phyloP scores from a whole-genome alignment of 2,888 invertebrate species.

The Drosophila bunnanda region DNA sequence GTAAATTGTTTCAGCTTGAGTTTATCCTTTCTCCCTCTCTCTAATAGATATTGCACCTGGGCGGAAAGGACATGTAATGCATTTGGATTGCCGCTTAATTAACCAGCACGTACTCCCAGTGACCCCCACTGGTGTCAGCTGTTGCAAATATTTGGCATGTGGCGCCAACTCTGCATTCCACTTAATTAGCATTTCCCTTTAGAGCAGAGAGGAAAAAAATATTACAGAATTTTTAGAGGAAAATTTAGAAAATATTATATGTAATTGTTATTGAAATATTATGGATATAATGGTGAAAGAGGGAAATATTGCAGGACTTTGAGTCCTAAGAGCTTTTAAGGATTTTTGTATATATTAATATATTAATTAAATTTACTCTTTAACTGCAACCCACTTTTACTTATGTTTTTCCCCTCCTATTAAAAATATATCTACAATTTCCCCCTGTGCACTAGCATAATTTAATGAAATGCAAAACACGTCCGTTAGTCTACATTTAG shows the following conservation, averaged over 20 bases:
- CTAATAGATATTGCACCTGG: constrained; percentile 32
- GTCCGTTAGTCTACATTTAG: constrained; percentile 25
- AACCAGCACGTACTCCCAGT: constrained; percentile 55
- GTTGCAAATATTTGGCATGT: constrained; percentile 65
- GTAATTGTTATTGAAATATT: not conserved
- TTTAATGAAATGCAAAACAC: constrained; percentile 70
- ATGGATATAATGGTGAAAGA: not conserved
- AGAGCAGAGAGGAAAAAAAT: not conserved
- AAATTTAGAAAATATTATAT: not conserved
- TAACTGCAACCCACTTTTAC: too few relatives aligned
- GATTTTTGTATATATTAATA: too few relatives aligned
- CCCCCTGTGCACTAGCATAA: constrained; percentile 15
- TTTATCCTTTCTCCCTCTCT: not conserved
- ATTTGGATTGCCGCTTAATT: constrained; percentile 65
- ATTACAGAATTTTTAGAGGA: not conserved
- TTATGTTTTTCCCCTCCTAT: not conserved
- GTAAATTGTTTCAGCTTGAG: constrained; percentile 31
- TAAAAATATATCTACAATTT: not conserved
- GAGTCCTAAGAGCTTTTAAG: too few relatives aligned
- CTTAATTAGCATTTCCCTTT: constrained; percentile 43
- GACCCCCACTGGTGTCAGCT: constrained; percentile 49
- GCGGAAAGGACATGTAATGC: constrained; percentile 49
- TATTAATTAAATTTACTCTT: too few relatives aligned
- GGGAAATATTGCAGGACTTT: too few relatives aligned
- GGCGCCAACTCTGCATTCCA: constrained; percentile 40